Evolutionary conservation across 1,140 invertebrate genomes (phyloP).

Genomic region (Vanessa tameamea): DNA sequence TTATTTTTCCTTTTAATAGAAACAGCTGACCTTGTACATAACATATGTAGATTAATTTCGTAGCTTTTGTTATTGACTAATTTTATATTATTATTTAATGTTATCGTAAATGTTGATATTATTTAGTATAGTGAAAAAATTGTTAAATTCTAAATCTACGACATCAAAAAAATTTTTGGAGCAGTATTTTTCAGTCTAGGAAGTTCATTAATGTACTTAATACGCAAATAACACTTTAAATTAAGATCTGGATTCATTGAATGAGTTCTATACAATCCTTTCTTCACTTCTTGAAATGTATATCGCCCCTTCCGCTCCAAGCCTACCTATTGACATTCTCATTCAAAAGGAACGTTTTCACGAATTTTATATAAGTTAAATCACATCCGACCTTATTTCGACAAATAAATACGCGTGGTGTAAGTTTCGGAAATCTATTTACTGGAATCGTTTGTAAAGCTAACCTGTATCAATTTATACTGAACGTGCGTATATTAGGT

Average conservation of each 20-base stretch:
- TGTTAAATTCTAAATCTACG: too few species aligned
- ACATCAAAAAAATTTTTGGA: too few species aligned
- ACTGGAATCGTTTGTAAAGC: constrained; percentile 15
- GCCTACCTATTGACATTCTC: not conserved
- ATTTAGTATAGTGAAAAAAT: too few species aligned
- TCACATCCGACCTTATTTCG: constrained; percentile 7
- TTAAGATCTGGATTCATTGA: constrained; percentile 7
- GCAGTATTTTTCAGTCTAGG: too few species aligned
- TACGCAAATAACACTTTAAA: not conserved
- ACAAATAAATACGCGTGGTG: constrained; percentile 10
- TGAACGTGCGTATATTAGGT: too few species aligned
- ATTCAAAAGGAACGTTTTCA: constrained; percentile 6
- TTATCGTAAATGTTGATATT: too few species aligned
- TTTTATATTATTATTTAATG: too few species aligned
- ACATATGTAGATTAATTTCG: not conserved
- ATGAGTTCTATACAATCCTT: not conserved
- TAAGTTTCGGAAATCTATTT: constrained; percentile 8
- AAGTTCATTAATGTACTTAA: too few species aligned
- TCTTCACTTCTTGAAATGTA: not conserved
- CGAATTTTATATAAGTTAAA: constrained; percentile 13
- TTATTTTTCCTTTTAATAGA: not conserved
- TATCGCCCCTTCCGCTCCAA: constrained; percentile 9
- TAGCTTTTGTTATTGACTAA: not conserved
- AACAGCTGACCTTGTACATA: not conserved
- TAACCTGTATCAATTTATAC: too few species aligned